These are phyloP conservation scores for Odontesthes bonariensis DNA, from an alignment of 2,113 vertebrate species.

Conservation along the genomic window DNA sequence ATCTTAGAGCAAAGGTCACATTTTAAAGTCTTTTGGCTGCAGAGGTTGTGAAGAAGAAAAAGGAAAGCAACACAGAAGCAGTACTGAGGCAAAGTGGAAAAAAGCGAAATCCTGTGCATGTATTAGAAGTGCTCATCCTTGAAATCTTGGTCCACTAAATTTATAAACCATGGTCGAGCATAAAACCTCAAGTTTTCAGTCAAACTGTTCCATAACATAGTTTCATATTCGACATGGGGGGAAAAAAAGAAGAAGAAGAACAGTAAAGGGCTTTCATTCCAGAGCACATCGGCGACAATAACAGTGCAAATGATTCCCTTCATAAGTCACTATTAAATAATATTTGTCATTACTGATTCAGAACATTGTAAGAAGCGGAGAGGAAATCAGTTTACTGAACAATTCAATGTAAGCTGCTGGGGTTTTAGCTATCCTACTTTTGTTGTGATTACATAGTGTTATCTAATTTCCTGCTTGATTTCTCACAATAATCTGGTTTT, in stretches of 20 bases:
- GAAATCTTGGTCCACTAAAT: not conserved
- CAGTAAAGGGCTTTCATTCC: not conserved
- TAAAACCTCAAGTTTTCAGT: not conserved
- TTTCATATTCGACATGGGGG: not conserved
- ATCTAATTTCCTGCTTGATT: conserved; percentile 37
- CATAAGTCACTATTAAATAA: conserved; percentile 10
- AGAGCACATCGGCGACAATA: not conserved
- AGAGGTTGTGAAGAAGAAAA: not conserved
- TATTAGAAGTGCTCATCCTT: no score
- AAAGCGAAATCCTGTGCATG: no score
- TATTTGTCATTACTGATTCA: conserved; percentile 1
- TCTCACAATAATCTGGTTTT: conserved; percentile 35
- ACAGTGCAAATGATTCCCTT: not conserved
- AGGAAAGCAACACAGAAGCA: not conserved
- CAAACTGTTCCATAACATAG: not conserved
- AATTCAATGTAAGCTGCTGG: not conserved
- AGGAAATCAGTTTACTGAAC: conserved; percentile 20
- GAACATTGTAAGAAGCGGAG: not conserved
- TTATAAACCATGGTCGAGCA: not conserved
- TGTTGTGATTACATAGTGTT: conserved; percentile 16
- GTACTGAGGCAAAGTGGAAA: not conserved
- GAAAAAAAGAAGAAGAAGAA: not conserved
- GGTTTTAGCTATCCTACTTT: conserved; percentile 15
- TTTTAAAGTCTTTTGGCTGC: not conserved
- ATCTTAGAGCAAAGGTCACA: not conserved